A percentile compares a stretch with the other conserved stretches of the same genome.
Conservation (phyloP, 2,888 invertebrate genomes). For the Embidobia sp. region DNA sequence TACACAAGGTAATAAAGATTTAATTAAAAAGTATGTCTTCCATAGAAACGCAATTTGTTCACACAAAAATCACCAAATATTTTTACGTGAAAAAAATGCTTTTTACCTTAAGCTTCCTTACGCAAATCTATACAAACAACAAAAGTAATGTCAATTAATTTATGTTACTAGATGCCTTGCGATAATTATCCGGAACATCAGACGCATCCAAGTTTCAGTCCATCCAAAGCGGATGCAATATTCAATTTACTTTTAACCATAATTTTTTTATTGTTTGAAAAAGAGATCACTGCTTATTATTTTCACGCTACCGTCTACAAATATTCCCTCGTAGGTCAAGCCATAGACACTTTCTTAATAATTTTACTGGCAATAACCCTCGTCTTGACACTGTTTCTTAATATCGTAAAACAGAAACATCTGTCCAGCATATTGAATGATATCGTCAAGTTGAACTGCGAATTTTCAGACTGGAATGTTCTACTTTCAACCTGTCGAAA, state of each 20-base stretch:
- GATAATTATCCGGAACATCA: not conserved
- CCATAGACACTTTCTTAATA: conserved; percentile 21
- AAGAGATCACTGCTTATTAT: conserved; percentile 10
- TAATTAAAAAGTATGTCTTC: too few relatives aligned
- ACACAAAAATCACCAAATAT: too few relatives aligned
- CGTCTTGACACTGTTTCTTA: not conserved
- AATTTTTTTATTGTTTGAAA: not conserved
- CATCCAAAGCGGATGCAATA: conserved; percentile 1
- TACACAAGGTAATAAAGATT: too few relatives aligned
- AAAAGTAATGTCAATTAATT: too few relatives aligned
- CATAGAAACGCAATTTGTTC: too few relatives aligned
- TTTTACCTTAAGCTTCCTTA: too few relatives aligned
- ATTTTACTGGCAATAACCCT: not conserved
- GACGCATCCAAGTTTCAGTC: not conserved
- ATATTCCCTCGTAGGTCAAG: not conserved
- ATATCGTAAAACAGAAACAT: conserved; percentile 2
- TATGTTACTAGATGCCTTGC: not conserved
- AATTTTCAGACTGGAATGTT: not conserved
- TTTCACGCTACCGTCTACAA: not conserved
- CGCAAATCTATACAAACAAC: too few relatives aligned
- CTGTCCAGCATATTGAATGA: conserved; percentile 16
- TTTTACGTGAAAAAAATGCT: too few relatives aligned
- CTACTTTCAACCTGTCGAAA: not conserved
- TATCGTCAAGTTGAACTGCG: conserved; percentile 13
- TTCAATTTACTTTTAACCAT: conserved; percentile 11